Conservation (phyloP, 2,797 vertebrate genomes). For the Tarsius wallacei region DNA sequence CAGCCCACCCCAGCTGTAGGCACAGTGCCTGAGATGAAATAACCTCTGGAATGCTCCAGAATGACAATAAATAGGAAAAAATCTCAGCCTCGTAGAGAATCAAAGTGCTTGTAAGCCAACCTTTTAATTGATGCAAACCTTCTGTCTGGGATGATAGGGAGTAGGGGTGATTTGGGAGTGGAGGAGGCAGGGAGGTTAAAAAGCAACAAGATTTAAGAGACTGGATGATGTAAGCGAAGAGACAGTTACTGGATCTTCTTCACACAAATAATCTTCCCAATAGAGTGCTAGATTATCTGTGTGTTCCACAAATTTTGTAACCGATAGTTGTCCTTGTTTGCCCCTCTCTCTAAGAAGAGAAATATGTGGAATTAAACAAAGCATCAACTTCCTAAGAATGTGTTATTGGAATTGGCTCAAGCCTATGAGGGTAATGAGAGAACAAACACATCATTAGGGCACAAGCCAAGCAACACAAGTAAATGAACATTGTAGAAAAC, state of each 20-base stretch:
- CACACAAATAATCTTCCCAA: slow-evolving; percentile 67
- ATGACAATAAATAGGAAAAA: not conserved
- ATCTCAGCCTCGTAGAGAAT: not conserved
- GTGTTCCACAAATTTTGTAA: slow-evolving; percentile 55
- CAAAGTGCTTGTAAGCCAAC: slow-evolving; percentile 33
- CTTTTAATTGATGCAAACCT: slow-evolving; percentile 66
- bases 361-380: slow-evolving; percentile 83
- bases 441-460: slow-evolving; percentile 77
- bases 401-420: slow-evolving; percentile 64
- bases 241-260: slow-evolving; percentile 76
- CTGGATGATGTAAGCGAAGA: slow-evolving; percentile 72
- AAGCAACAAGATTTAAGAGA: slow-evolving; percentile 63
- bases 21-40: not conserved
- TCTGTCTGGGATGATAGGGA: slow-evolving; percentile 54
- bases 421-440: slow-evolving; percentile 57
- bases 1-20: not conserved
- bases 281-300: slow-evolving; percentile 72
- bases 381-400: slow-evolving; percentile 81
- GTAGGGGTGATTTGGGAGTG: not conserved
- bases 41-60: slow-evolving; percentile 46
- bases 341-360: slow-evolving; percentile 72
- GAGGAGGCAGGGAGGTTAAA: slow-evolving; percentile 5
- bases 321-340: slow-evolving; percentile 75
- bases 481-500: slow-evolving; percentile 39
- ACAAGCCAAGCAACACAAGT: slow-evolving; percentile 63